Base-by-base conservation (phyloP, 2,888 invertebrate species). In the Clusia tigrina region DNA sequence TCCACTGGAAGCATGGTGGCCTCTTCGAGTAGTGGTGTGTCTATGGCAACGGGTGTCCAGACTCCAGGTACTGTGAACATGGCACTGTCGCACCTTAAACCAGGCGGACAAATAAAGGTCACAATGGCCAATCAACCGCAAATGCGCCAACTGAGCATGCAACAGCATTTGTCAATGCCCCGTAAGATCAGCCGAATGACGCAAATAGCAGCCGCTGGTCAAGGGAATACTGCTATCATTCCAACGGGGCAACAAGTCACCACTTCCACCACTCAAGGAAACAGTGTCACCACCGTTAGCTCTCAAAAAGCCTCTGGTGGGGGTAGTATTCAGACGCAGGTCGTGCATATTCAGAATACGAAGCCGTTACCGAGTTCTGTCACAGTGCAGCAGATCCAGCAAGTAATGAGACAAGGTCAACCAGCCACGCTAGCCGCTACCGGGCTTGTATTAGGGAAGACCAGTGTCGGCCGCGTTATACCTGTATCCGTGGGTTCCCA, bases 351-450 rank as follows among this genome's bases (percentile, higher is more conserved):
- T 2, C 90, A 90, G 72, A 87, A 88, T 55, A 88, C 88, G 2
- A 85, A 84, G 65, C 73, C 81, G 5, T 62, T 83, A 51, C 86
- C 89, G 0, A 86, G 88, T 1, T 87, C 89, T 0, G 88, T 91
- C 80, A 90, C 90, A 0, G 88, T 91, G 63, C 91, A 91, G 71
- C 91, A 91, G 76, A 87, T 92, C 51, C 91, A 91, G 67, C 91
- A 91, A 77, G 89, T 91, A 12, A 87, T 91, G 81, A 88, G 90
- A 66, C 88, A 89, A 61, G 87, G 87, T 0, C 84, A 82, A 57
- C 87, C 86, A 58, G 86, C 80, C 2, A 72, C 78, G 1, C 60
- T 78, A 46, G 70, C 79, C 10, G 69, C 78, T 1, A 72, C 83
- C 62, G 87, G 88, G 9, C 73, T 82, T 24, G 88, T 90, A 15